Percentiles rank a stretch among this genome's conserved stretches.
Evolutionary conservation across 2,797 vertebrate genomes (phyloP).

Genomic region (Sebastes hubbsi): DNA sequence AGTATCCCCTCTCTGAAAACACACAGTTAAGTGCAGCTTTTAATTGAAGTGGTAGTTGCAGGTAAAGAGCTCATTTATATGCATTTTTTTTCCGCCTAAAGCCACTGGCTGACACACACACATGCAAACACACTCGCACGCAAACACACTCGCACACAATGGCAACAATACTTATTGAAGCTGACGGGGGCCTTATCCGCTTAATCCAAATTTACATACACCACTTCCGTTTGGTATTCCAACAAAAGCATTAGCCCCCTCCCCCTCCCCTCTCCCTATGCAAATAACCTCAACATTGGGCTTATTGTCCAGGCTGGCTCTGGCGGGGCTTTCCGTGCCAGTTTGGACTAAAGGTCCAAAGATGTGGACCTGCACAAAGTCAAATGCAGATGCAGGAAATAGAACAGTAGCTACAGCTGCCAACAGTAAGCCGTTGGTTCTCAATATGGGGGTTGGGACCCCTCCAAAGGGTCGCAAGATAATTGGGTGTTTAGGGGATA

Average conservation of each 20-base stretch:
- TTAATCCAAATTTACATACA: conserved; percentile 84
- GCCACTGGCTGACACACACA: conserved; percentile 18
- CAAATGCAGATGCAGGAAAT: conserved; percentile 1
- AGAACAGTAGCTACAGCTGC: background rate
- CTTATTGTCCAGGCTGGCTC: conserved; percentile 43
- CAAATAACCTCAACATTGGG: conserved; percentile 61
- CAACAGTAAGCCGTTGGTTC: background rate
- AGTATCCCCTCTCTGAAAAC: background rate
- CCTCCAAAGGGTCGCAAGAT: background rate
- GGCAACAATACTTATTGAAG: conserved; percentile 76
- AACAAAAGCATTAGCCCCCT: conserved; percentile 72
- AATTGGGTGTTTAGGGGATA: background rate
- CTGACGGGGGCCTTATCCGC: conserved; percentile 75
- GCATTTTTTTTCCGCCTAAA: conserved; percentile 64
- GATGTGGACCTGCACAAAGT: background rate
- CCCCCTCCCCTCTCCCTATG: conserved; percentile 34
- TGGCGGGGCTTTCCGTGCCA: background rate
- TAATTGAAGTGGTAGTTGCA: conserved; percentile 67
- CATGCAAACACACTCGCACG: background rate
- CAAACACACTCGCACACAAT: conserved; percentile 47
- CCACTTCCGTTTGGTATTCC: conserved; percentile 76
- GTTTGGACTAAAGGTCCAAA: conserved; percentile 1
- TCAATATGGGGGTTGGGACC: background rate
- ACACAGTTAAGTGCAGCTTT: conserved; percentile 38
- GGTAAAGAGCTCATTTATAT: conserved; percentile 73